Evolutionary conservation across 2,797 vertebrate species (phyloP).

Genomic region (Sebastes cheni): DNA sequence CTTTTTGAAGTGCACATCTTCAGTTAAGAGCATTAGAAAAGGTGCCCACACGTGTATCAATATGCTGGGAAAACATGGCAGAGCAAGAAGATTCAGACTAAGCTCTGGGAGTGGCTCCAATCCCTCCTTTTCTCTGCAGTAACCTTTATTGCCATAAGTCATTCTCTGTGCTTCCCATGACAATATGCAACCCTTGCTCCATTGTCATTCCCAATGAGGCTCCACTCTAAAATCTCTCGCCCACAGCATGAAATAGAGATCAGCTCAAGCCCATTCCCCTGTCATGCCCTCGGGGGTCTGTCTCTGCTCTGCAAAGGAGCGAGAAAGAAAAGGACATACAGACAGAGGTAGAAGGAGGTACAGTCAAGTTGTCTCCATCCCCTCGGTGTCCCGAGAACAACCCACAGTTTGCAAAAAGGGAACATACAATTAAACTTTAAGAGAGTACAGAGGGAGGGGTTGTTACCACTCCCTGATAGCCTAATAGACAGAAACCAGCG

Average conservation of each 20-base stretch:
- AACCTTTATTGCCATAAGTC: conserved; percentile 50
- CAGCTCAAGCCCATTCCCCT: conserved; percentile 43
- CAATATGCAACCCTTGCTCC: conserved; percentile 47
- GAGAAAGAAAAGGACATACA: conserved; percentile 11
- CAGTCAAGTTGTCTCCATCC: conserved; percentile 1
- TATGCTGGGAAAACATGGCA: neutral
- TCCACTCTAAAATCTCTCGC: conserved; percentile 47
- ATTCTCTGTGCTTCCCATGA: conserved; percentile 53
- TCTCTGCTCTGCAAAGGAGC: conserved; percentile 30
- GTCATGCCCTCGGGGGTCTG: conserved; percentile 43
- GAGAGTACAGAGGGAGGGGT: conserved; percentile 18
- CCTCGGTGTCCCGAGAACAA: conserved; percentile 20
- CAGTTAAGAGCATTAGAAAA: neutral
- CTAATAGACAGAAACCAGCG: conserved; percentile 40
- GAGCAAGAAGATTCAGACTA: neutral
- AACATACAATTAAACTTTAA: conserved; percentile 31
- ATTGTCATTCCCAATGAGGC: conserved; percentile 66
- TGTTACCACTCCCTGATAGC: conserved; percentile 26
- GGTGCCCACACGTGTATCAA: neutral
- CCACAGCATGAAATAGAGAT: conserved; percentile 59
- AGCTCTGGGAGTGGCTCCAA: conserved; percentile 10
- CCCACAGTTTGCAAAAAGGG: conserved; percentile 12
- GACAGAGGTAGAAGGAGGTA: conserved; percentile 1
- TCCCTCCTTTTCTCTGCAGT: conserved; percentile 19
- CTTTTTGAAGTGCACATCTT: neutral